Evolutionary conservation across 2,797 vertebrate species (phyloP).

Genomic region (Mus minutoides): DNA sequence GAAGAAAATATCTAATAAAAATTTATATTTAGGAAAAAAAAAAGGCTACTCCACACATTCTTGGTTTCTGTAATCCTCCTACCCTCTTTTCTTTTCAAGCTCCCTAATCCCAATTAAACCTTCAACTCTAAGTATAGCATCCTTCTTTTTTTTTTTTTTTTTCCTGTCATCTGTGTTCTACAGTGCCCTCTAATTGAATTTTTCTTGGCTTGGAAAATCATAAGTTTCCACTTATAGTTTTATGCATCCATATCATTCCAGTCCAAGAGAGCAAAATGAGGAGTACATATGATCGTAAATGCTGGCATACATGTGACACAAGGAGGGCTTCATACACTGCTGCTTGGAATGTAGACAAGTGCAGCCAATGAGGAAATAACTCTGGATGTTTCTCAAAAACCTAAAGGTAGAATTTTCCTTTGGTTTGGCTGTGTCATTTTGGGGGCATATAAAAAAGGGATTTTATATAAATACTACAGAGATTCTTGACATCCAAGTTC

Average conservation of each 20-base stretch:
- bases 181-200: neutral
- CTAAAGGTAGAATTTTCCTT: neutral
- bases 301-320: neutral
- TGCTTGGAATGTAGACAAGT: neutral
- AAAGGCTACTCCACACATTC: neutral
- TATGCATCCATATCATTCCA: neutral
- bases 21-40: too few species aligned
- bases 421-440: neutral
- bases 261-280: neutral
- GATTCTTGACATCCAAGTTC: neutral
- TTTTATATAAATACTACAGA: neutral
- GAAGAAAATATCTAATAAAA: too few species aligned
- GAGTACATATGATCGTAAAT: neutral
- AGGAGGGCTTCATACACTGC: neutral
- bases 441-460: neutral
- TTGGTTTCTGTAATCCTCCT: neutral
- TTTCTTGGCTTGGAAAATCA: neutral
- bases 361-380: neutral
- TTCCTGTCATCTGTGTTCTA: neutral
- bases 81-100: neutral
- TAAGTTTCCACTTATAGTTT: neutral
- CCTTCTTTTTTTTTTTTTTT: neutral
- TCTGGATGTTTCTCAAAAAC: neutral
- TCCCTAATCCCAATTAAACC: neutral
- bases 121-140: neutral